phyloP scores from a whole-genome alignment of 2,113 vertebrate species.

The Benitochromis conjunctus region DNA sequence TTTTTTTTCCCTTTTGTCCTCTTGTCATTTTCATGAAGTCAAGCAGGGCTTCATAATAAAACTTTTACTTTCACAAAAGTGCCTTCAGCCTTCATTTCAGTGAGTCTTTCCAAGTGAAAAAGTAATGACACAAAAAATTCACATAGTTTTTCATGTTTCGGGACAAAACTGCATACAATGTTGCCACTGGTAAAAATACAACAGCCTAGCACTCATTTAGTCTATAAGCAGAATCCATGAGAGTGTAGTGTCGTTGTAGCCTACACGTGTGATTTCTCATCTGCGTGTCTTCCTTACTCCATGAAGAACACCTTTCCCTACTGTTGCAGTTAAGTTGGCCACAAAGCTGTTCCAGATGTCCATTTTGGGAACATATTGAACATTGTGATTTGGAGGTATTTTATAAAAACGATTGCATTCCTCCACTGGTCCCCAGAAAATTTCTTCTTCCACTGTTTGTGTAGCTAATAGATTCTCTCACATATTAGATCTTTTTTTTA shows the following conservation, averaged over 20 bases:
- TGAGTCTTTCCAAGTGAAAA: neutral
- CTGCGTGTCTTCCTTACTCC: neutral
- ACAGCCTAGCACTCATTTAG: neutral
- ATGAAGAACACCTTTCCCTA: neutral
- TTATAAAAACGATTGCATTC: neutral
- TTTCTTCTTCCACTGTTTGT: neutral
- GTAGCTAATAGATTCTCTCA: neutral
- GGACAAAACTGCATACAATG: neutral
- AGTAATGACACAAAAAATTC: fast-evolving
- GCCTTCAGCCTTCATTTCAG: neutral
- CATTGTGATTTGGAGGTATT: neutral
- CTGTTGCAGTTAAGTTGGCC: neutral
- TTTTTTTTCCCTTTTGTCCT: neutral
- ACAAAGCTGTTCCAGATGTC: neutral
- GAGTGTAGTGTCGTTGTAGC: neutral
- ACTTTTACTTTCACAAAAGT: neutral
- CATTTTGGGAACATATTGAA: neutral
- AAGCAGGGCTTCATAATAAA: neutral
- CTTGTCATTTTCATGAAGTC: neutral
- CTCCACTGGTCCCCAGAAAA: neutral
- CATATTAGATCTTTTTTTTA: neutral
- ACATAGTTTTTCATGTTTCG: neutral
- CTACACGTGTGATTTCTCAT: neutral
- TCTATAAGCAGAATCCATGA: neutral
- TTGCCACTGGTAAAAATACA: neutral